Conservation (phyloP, 1,140 invertebrate species). For the Nephotettix cincticeps region DNA sequence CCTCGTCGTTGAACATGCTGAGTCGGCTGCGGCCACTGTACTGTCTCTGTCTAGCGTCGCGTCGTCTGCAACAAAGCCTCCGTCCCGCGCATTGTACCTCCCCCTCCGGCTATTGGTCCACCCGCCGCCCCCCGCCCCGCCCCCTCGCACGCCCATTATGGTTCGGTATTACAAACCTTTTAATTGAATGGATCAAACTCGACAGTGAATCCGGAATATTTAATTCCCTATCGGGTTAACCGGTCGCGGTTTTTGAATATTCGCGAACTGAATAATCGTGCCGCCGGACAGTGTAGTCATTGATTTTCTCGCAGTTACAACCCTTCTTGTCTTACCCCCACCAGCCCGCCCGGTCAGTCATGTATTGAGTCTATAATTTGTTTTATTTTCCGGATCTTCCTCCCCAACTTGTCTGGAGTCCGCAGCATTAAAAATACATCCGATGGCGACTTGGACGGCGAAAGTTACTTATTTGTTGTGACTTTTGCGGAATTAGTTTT, state of each 20-base stretch:
- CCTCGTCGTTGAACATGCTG: too few species aligned
- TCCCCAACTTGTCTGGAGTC: not conserved
- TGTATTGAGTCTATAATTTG: conserved; percentile 16
- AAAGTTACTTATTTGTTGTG: too few species aligned
- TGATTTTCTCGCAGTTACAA: too few species aligned
- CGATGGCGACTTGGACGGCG: too few species aligned
- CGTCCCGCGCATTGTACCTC: conserved; percentile 13
- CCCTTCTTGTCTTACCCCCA: not conserved
- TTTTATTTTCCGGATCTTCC: conserved; percentile 19
- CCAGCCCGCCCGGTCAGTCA: too few species aligned
- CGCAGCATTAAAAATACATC: conserved; percentile 18
- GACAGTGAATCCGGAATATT: not conserved
- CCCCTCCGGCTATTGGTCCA: not conserved
- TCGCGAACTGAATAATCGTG: not conserved
- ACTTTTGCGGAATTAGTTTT: too few species aligned
- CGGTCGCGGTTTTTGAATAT: not conserved
- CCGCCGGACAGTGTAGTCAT: too few species aligned
- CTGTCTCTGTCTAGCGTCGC: too few species aligned
- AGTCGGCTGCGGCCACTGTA: too few species aligned
- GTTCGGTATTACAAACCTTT: conserved; percentile 20
- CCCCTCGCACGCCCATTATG: not conserved
- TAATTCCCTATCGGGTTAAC: not conserved
- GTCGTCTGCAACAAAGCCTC: not conserved
- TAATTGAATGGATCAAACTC: conserved; percentile 25
- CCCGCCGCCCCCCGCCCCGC: not conserved